A percentile compares a stretch with the other conserved stretches of the same genome.
These are phyloP conservation scores for Melanchra persicariae DNA, from an alignment of 2,888 invertebrate species.

Conservation along the genomic window DNA sequence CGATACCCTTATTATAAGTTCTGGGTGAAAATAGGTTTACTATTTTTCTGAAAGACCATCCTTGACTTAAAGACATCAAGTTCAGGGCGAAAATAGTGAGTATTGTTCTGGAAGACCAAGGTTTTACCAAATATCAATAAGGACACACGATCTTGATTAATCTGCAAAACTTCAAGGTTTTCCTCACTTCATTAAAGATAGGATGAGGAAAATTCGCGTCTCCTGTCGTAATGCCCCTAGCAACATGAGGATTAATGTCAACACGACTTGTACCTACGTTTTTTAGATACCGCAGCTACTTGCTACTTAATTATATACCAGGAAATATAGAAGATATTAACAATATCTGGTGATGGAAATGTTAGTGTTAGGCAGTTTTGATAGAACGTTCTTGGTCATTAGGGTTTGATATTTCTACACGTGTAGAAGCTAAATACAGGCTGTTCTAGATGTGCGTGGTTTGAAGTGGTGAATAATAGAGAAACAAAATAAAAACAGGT, in stretches of 20 bases:
- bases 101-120: too few relatives aligned
- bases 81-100: not conserved
- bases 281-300: constrained; percentile 15
- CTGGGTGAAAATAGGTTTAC: not conserved
- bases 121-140: not conserved
- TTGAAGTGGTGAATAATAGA: too few relatives aligned
- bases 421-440: not conserved
- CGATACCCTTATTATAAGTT: too few relatives aligned
- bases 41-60: not conserved
- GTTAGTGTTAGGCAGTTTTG: not conserved
- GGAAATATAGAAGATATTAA: not conserved
- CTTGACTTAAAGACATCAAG: not conserved
- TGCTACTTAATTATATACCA: constrained; percentile 18
- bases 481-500: too few relatives aligned
- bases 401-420: constrained; percentile 7
- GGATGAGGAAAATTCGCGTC: constrained; percentile 20
- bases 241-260: constrained; percentile 34
- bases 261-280: constrained; percentile 6
- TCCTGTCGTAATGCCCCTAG: constrained; percentile 18
- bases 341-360: constrained; percentile 5
- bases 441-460: too few relatives aligned
- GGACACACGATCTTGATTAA: not conserved
- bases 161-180: constrained; percentile 7
- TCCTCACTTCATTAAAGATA: constrained; percentile 14
- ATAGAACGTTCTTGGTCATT: not conserved